A percentile compares a stretch with the other conserved stretches of the same genome.
Conservation (phyloP, 2,797 vertebrate species). For the Hydrolagus colliei region DNA sequence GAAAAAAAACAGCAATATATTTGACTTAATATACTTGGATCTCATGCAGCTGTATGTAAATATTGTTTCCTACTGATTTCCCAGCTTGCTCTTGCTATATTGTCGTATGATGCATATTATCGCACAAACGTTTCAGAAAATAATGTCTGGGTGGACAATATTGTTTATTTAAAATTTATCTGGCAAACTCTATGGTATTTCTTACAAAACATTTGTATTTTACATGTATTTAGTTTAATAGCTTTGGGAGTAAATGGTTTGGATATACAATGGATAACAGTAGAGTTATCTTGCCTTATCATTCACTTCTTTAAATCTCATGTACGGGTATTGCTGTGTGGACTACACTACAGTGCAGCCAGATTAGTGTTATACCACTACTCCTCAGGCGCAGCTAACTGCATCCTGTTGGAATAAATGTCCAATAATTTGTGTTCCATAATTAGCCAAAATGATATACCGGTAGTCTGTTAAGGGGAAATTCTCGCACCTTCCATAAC, state of each 20-base stretch:
- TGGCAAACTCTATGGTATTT: neutral
- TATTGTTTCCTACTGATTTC: neutral
- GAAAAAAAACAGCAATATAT: neutral
- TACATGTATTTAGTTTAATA: neutral
- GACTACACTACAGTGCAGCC: neutral
- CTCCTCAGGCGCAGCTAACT: neutral
- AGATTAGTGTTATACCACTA: neutral
- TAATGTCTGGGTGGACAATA: neutral
- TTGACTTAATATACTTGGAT: constrained; percentile 7
- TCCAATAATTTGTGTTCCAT: neutral
- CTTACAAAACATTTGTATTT: neutral
- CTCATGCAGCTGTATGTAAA: neutral
- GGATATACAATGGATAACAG: no score
- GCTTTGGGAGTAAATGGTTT: no score
- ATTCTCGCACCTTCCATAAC: no score
- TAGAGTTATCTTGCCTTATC: neutral
- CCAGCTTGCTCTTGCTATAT: neutral
- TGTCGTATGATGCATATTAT: neutral
- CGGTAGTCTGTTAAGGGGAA: neutral
- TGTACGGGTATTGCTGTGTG: neutral
- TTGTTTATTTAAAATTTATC: neutral
- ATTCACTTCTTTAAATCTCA: neutral
- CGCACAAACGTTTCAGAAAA: neutral
- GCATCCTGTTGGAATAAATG: no score
- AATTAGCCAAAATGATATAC: neutral